Evolutionary conservation across 2,797 vertebrate species (phyloP).

Genomic region (Centroberyx gerrardi): DNA sequence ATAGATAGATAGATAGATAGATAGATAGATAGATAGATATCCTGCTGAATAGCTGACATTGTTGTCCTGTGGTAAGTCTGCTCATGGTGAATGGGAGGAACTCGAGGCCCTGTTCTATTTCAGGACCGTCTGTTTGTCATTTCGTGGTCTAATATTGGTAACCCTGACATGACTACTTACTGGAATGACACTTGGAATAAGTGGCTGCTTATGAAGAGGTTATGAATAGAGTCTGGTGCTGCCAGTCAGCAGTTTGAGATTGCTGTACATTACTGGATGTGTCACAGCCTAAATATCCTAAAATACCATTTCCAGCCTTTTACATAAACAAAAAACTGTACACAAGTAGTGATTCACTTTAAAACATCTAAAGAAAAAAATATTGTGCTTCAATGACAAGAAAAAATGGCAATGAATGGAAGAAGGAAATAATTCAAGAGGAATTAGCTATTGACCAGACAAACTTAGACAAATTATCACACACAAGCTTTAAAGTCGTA

Average conservation of each 20-base stretch:
- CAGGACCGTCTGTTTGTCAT: constrained; percentile 43
- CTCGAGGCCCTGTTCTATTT: constrained; percentile 53
- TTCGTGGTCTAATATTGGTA: constrained; percentile 56
- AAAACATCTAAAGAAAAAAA: background rate
- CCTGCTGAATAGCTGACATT: background rate
- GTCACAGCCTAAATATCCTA: background rate
- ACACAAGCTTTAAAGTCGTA: too few relatives aligned
- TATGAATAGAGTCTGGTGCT: constrained; percentile 53
- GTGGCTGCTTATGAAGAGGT: constrained; percentile 36
- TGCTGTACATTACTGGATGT: background rate
- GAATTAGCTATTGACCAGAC: too few relatives aligned
- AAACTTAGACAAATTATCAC: too few relatives aligned
- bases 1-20: background rate
- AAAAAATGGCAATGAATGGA: too few relatives aligned
- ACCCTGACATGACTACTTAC: constrained; percentile 24
- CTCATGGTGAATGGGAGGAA: constrained; percentile 5
- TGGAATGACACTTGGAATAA: constrained; percentile 51
- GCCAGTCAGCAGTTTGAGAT: constrained; percentile 13
- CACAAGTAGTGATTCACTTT: background rate
- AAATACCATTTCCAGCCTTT: background rate
- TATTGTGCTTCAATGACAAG: too few relatives aligned
- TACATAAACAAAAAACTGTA: background rate
- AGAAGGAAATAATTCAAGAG: too few relatives aligned
- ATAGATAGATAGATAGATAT: background rate
- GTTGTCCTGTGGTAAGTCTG: background rate